Conservation (phyloP, 2,888 invertebrate genomes). For the Antitype chi region DNA sequence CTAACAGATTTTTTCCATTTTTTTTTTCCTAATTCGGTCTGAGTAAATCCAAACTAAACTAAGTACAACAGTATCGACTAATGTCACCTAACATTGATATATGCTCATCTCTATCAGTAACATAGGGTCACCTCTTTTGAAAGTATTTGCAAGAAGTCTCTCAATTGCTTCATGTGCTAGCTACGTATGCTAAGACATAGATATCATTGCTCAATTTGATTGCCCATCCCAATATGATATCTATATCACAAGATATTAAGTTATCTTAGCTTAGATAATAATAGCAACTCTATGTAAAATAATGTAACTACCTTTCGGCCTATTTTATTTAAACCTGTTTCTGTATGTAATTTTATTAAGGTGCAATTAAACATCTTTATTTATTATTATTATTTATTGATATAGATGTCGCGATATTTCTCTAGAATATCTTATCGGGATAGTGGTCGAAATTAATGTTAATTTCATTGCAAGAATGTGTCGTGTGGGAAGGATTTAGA, state of each 20-base stretch:
- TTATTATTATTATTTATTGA: too few relatives aligned
- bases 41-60: background rate
- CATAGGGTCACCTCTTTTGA: background rate
- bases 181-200: background rate
- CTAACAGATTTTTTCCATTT: background rate
- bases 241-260: too few relatives aligned
- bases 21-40: too few relatives aligned
- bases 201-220: conserved; percentile 22
- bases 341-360: too few relatives aligned
- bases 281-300: too few relatives aligned
- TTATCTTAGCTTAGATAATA: too few relatives aligned
- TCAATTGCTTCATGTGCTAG: conserved; percentile 28
- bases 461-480: conserved; percentile 2
- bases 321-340: too few relatives aligned
- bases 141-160: background rate
- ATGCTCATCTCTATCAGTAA: background rate
- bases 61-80: conserved; percentile 2
- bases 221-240: conserved; percentile 8
- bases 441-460: background rate
- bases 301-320: too few relatives aligned
- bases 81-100: background rate
- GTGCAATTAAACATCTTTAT: too few relatives aligned
- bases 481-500: background rate
- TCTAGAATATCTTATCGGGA: background rate
- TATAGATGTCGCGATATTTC: background rate